phyloP scores from a whole-genome alignment of 2,113 vertebrate genomes.

The Zosterops hypoxanthus region DNA sequence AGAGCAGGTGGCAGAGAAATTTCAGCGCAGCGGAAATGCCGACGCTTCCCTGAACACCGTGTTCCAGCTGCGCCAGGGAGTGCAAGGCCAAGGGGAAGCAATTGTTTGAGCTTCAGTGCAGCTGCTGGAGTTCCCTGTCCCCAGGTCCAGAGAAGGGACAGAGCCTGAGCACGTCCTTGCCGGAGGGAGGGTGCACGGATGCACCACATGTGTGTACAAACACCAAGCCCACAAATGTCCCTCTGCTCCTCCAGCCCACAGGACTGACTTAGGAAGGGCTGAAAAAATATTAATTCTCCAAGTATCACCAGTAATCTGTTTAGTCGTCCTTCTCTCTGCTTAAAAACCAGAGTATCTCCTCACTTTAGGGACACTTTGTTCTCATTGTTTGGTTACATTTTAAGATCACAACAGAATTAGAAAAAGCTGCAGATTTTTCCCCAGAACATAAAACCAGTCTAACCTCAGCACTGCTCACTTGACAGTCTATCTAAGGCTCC shows the following conservation, averaged over 20 bases:
- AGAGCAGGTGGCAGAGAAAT: background rate
- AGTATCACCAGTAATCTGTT: background rate
- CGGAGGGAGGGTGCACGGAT: background rate
- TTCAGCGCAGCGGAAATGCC: fast-evolving
- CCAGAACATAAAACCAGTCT: background rate
- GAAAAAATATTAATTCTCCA: background rate
- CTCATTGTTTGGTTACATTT: background rate
- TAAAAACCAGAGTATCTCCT: background rate
- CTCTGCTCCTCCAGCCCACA: background rate
- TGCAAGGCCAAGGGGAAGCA: background rate
- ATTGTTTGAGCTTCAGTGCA: background rate
- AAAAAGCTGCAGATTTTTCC: background rate
- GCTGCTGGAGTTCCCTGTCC: background rate
- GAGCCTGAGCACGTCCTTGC: background rate
- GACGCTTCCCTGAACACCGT: fast-evolving
- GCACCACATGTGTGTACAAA: fast-evolving
- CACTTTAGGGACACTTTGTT: background rate
- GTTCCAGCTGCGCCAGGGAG: background rate
- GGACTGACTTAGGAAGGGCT: fast-evolving
- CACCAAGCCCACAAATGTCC: background rate
- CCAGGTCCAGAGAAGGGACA: background rate
- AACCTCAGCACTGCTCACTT: background rate
- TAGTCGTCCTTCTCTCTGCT: background rate
- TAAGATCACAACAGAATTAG: background rate
- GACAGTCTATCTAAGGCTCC: background rate